A percentile compares a stretch with the other conserved stretches of the same genome.
phyloP scores from a whole-genome alignment of 2,797 vertebrate species.

The Poeciliopsis presidionis region DNA sequence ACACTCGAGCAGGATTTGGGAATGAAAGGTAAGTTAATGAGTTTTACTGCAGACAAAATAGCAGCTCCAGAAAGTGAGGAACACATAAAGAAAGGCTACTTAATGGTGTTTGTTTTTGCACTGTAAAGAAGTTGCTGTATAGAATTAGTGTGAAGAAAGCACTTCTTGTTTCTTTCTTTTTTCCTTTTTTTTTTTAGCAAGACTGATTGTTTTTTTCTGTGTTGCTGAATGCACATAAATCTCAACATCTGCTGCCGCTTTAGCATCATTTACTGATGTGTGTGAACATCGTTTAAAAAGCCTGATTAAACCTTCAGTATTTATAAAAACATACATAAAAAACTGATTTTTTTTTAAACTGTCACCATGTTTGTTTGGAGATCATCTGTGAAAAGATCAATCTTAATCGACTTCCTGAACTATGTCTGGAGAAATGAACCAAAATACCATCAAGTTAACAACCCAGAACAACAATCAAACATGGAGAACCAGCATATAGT shows the following conservation, averaged over 20 bases:
- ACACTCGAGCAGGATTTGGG: constrained; percentile 60
- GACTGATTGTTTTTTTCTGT: constrained; percentile 8
- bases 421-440: too few species aligned
- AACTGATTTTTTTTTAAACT: too few species aligned
- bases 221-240: constrained; percentile 37
- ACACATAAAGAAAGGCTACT: constrained; percentile 51
- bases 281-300: constrained; percentile 17
- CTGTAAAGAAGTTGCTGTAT: constrained; percentile 37
- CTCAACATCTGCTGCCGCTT: constrained; percentile 13
- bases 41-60: constrained; percentile 62
- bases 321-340: too few species aligned
- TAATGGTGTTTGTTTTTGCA: constrained; percentile 59
- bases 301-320: too few species aligned
- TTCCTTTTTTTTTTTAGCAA: constrained; percentile 12
- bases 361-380: too few species aligned
- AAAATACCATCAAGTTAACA: too few species aligned
- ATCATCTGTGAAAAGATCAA: too few species aligned
- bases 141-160: constrained; percentile 49
- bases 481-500: too few species aligned
- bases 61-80: constrained; percentile 48
- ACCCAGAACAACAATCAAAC: too few species aligned
- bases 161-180: neutral
- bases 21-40: constrained; percentile 74
- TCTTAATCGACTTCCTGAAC: too few species aligned
- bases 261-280: constrained; percentile 31